Evolutionary conservation across 2,797 vertebrate species (phyloP), one percentile per base, ranked within the genome.

Genomic region (Lepilemur septentrionalis): DNA sequence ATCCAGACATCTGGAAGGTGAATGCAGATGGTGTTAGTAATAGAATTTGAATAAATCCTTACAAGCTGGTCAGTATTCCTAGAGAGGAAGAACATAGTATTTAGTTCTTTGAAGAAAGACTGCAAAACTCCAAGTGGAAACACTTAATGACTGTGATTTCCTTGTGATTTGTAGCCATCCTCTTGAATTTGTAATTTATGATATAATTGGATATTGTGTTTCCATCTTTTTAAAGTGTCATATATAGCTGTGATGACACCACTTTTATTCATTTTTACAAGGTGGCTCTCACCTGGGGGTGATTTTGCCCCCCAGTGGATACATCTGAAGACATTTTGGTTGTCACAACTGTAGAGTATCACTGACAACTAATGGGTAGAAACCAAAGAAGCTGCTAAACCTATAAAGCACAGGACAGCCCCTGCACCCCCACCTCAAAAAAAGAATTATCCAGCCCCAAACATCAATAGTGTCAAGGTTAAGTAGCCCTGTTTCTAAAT

Each of bases 111-210:
- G 55, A 86, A 67, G 69, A 82, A 85, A 67, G 12, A 65, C 32
- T 78, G 30, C 38, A 82, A 61, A 59, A 69, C 25, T 57, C 18
- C 43, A 89, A 81, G 1, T 73, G 46, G 41, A 78, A 95, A 67
- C 8, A 70, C 22, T 70, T 7, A 14, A 3, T 73, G 35, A 79
- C 41, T 86, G 15, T n/a, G 30, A 14, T 79, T 78, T 67, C 7
- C 22, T 79, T 95, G 82, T 94, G 38, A 95, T 11, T 52, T 81
- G 35, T 63, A 32, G 52, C 22, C 32, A 41, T 91, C 83, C 35
- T 90, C 35, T n/a, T 92, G 32, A 95, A 55, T 79, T 63, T 82
- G 46, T 73, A 83, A 67, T 85, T 85, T 85, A 50, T 81, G 23
- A 38, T 95, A 9, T 52, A 69, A 30, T 35, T 79, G 13, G 15